These are phyloP conservation scores for Muntiacus muntjak DNA, from an alignment of 2,113 vertebrate genomes.

Conservation along the genomic window DNA sequence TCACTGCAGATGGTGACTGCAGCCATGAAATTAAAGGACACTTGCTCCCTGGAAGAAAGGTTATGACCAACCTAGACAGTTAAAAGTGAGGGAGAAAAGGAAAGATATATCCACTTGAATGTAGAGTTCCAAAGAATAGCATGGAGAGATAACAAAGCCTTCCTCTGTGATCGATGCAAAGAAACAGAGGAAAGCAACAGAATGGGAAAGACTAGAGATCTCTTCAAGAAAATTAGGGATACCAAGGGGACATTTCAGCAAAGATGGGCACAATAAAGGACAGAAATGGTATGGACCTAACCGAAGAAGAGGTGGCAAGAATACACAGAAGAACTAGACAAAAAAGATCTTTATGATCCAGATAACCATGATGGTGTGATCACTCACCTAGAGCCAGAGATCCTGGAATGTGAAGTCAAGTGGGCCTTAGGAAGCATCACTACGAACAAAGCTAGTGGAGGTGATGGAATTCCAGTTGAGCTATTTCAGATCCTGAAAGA, in stretches of 20 bases:
- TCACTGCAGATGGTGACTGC: not conserved
- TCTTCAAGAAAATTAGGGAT: not conserved
- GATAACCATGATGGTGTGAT: not conserved
- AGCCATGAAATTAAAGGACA: not conserved
- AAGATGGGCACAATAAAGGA: not conserved
- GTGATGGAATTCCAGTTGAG: not conserved
- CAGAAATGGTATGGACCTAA: not conserved
- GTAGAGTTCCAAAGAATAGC: not conserved
- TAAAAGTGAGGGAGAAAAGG: not conserved
- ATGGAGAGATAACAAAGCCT: not conserved
- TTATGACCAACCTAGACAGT: not conserved
- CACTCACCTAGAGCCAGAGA: not conserved
- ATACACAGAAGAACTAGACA: not conserved
- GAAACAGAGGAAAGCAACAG: not conserved
- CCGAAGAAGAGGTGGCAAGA: not conserved
- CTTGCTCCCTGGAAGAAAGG: not conserved
- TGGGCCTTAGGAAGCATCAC: not conserved
- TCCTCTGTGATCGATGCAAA: not conserved
- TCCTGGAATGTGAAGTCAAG: not conserved
- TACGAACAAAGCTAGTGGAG: not conserved
- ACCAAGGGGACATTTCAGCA: not conserved
- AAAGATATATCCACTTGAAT: not conserved
- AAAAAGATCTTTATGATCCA: not conserved
- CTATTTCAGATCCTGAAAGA: not conserved
- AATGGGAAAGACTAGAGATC: not conserved